phyloP scores from a whole-genome alignment of 2,113 vertebrate species.

The Siphamia tubifer region DNA sequence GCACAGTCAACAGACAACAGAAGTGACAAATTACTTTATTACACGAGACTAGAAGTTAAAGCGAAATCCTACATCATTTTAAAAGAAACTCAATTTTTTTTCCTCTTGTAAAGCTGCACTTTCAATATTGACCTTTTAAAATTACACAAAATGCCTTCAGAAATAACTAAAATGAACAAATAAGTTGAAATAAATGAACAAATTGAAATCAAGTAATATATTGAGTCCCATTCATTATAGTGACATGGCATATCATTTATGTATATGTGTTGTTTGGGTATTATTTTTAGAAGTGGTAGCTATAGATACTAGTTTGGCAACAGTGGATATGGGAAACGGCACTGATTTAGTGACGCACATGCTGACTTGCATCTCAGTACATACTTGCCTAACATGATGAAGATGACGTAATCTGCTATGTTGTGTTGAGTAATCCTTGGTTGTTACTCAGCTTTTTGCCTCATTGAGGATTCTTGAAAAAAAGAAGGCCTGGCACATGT shows the following conservation, averaged over 20 bases:
- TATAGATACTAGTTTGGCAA: conserved; percentile 49
- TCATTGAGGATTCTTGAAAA: conserved; percentile 40
- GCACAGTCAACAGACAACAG: too few relatives aligned
- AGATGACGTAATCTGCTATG: conserved; percentile 45
- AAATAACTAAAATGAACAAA: too few relatives aligned
- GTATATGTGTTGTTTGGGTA: conserved; percentile 25
- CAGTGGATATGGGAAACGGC: conserved; percentile 9
- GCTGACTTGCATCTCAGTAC: conserved; percentile 25
- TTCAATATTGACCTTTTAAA: too few relatives aligned
- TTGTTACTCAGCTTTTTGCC: conserved; percentile 50
- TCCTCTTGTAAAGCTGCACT: too few relatives aligned
- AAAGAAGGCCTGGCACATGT: conserved; percentile 30
- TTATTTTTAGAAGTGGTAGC: conserved; percentile 38
- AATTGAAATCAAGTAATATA: neutral
- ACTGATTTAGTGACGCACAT: conserved; percentile 46
- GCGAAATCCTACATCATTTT: too few relatives aligned
- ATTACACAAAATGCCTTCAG: too few relatives aligned
- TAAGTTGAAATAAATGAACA: neutral
- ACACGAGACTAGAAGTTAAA: too few relatives aligned
- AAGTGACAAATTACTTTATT: too few relatives aligned
- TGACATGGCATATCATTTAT: conserved; percentile 14
- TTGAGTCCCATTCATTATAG: conserved; percentile 29
- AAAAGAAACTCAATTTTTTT: too few relatives aligned
- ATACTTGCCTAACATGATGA: conserved; percentile 44
- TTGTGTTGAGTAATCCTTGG: conserved; percentile 53